Evolutionary conservation across 2,888 invertebrate species (phyloP).

Genomic region (Sphecodes monilicornis): DNA sequence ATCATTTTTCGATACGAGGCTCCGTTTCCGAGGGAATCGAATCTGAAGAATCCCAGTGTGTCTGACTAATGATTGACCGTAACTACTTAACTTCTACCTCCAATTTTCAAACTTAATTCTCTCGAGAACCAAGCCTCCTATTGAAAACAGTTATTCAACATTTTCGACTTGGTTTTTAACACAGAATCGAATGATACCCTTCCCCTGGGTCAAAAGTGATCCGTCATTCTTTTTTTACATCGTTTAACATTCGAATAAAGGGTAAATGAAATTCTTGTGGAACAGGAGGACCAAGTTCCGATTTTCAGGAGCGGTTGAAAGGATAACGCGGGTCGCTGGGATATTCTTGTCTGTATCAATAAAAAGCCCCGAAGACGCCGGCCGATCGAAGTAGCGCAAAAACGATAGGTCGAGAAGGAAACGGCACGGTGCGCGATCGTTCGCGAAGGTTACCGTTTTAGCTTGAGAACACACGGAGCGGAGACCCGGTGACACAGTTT

Average conservation of each 20-base stretch:
- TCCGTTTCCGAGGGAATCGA: not conserved
- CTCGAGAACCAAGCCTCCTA: not conserved
- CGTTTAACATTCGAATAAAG: not conserved
- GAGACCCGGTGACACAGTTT: not conserved
- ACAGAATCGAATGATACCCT: too few species aligned
- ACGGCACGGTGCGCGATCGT: conserved; percentile 3
- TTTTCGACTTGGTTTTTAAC: not conserved
- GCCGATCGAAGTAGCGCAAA: not conserved
- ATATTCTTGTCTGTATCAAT: not conserved
- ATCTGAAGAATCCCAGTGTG: not conserved
- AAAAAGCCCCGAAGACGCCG: not conserved
- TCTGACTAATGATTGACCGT: not conserved
- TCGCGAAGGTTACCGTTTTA: conserved; percentile 11
- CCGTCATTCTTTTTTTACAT: not conserved
- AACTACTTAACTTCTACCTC: not conserved
- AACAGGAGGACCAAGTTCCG: not conserved
- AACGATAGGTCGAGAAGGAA: conserved; percentile 5
- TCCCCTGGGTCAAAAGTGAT: not conserved
- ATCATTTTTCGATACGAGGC: not conserved
- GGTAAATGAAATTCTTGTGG: not conserved
- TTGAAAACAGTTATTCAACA: not conserved
- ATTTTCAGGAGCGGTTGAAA: not conserved
- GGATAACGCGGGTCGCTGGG: not conserved
- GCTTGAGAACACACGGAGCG: conserved; percentile 1
- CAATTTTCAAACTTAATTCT: not conserved